Conservation (phyloP, 2,888 invertebrate species). For the Choreutis nemorana region DNA sequence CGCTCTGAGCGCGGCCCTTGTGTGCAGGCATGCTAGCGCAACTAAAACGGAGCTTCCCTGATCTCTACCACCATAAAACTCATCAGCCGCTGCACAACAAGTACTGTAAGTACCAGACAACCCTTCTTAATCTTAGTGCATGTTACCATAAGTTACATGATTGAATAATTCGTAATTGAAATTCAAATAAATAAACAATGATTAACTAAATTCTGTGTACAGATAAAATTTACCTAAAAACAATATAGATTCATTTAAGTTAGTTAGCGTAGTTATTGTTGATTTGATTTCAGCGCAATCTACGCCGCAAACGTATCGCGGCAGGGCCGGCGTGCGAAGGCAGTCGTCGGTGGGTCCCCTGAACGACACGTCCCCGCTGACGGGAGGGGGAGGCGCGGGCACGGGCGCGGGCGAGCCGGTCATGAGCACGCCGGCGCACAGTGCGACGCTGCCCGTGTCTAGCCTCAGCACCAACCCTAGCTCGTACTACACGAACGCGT, state of each 20-base stretch:
- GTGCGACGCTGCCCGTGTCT: constrained; percentile 62
- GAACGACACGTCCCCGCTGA: constrained; percentile 60
- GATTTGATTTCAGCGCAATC: constrained; percentile 71
- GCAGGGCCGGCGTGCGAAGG: constrained; percentile 62
- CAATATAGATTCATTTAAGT: no score
- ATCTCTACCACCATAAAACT: constrained; percentile 80
- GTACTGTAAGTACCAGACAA: constrained; percentile 63
- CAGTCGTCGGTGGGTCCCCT: constrained; percentile 70
- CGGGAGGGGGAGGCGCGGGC: constrained; percentile 25
- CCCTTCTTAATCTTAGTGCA: constrained; percentile 45
- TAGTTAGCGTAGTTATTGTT: no score
- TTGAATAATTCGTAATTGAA: no score
- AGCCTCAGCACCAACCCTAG: constrained; percentile 58
- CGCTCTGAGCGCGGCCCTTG: constrained; percentile 66
- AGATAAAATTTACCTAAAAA: no score
- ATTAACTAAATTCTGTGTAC: no score
- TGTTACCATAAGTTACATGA: constrained; percentile 13
- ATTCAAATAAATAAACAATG: no score
- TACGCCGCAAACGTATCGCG: constrained; percentile 67
- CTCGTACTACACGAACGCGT: constrained; percentile 70
- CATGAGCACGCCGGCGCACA: constrained; percentile 55
- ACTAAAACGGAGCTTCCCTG: constrained; percentile 88
- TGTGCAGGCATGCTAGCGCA: constrained; percentile 87
- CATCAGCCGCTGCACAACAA: constrained; percentile 81
- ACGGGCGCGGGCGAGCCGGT: constrained; percentile 38